These are phyloP conservation scores for Drosophila ananassae DNA, from an alignment of 1,140 invertebrate species.

Conservation along the genomic window DNA sequence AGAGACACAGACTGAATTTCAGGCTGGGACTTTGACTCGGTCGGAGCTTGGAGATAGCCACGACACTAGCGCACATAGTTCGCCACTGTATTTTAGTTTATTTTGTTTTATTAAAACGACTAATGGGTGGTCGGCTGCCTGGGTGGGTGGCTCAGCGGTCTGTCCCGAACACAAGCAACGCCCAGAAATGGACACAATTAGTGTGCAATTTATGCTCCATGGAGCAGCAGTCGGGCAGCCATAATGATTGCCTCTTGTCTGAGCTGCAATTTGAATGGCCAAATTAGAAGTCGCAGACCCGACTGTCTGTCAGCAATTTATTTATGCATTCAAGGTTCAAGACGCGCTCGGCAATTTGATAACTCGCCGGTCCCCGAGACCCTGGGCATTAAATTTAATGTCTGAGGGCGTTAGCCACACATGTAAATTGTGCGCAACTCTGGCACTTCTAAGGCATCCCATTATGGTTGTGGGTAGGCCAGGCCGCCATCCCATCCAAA, in stretches of 20 bases:
- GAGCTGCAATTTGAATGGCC: slow-evolving; percentile 71
- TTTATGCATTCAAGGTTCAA: slow-evolving; percentile 50
- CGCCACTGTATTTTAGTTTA: slow-evolving; percentile 57
- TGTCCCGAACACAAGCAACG: slow-evolving; percentile 33
- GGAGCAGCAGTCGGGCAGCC: slow-evolving; percentile 40
- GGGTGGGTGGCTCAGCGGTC: slow-evolving; percentile 14
- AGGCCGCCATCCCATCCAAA: slow-evolving; percentile 1
- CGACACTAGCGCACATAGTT: slow-evolving; percentile 64
- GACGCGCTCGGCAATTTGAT: slow-evolving; percentile 54
- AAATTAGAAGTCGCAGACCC: slow-evolving; percentile 50
- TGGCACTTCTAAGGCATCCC: slow-evolving; percentile 41
- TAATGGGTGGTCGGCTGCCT: slow-evolving; percentile 31
- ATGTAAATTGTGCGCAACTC: slow-evolving; percentile 62
- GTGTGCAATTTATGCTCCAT: slow-evolving; percentile 76
- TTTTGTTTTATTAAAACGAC: slow-evolving; percentile 61
- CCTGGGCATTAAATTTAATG: slow-evolving; percentile 68
- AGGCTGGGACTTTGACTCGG: slow-evolving; percentile 4
- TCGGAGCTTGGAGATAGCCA: slow-evolving; percentile 43
- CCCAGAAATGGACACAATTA: slow-evolving; percentile 73
- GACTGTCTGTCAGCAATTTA: slow-evolving; percentile 48
- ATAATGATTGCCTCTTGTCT: slow-evolving; percentile 65
- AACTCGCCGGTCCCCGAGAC: slow-evolving; percentile 36
- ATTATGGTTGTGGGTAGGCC: slow-evolving; percentile 21
- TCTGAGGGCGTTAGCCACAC: slow-evolving; percentile 50
- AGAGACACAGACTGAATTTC: slow-evolving; percentile 24